Evolutionary conservation across 2,888 invertebrate genomes (phyloP).

Genomic region (Xylota segnis): DNA sequence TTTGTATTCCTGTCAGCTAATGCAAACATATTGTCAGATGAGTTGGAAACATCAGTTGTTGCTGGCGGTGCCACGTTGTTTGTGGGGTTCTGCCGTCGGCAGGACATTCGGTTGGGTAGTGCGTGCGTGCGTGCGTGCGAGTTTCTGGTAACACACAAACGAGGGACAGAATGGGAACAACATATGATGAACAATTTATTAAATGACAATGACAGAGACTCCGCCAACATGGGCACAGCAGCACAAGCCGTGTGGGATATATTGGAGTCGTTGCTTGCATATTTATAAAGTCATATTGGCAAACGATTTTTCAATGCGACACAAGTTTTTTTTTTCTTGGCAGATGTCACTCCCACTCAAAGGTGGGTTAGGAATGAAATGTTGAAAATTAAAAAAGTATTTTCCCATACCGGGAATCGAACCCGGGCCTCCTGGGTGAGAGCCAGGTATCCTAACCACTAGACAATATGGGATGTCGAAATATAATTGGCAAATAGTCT

Average conservation of each 20-base stretch:
- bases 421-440: slow-evolving; percentile 88
- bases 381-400: slow-evolving; percentile 15
- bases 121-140: slow-evolving; percentile 36
- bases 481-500: too few species aligned
- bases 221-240: background rate
- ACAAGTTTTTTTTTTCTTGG: background rate
- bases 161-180: slow-evolving; percentile 33
- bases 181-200: slow-evolving; percentile 67
- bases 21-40: slow-evolving; percentile 75
- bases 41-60: slow-evolving; percentile 74
- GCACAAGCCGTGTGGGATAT: background rate
- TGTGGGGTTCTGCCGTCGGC: slow-evolving; percentile 25
- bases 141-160: background rate
- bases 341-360: background rate
- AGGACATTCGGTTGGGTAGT: slow-evolving; percentile 58
- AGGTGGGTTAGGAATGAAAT: background rate
- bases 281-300: slow-evolving; percentile 34
- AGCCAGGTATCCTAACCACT: slow-evolving; percentile 83
- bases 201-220: slow-evolving; percentile 58
- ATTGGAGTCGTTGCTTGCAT: slow-evolving; percentile 39
- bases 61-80: slow-evolving; percentile 30
- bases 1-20: slow-evolving; percentile 76
- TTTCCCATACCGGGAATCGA: slow-evolving; percentile 93
- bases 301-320: slow-evolving; percentile 3
- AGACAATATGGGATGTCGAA: slow-evolving; percentile 80